Percentiles rank a stretch among this genome's conserved stretches.
phyloP scores from a whole-genome alignment of 2,797 vertebrate species.

The Antennarius maculatus region DNA sequence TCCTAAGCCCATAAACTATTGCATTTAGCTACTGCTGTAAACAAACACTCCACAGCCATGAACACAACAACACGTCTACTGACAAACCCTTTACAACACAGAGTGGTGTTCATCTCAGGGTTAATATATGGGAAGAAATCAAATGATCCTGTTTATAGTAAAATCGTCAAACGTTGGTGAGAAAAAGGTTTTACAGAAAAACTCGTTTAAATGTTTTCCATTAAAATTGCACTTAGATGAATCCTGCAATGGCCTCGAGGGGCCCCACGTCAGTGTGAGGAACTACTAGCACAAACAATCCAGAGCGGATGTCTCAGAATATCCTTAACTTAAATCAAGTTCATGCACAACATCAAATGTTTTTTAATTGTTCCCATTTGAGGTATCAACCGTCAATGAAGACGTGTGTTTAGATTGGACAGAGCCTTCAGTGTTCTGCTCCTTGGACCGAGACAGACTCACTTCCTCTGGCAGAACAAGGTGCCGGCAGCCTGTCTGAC shows the following conservation, averaged over 20 bases:
- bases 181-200: not conserved
- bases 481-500: constrained; percentile 81
- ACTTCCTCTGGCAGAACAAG: constrained; percentile 71
- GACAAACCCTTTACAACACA: not conserved
- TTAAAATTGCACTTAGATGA: constrained; percentile 1
- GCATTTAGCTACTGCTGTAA: too few relatives aligned
- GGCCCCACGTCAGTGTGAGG: not conserved
- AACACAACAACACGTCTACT: too few relatives aligned
- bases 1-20: too few relatives aligned
- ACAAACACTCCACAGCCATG: too few relatives aligned
- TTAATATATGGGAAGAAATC: too few relatives aligned
- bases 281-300: not conserved
- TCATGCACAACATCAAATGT: constrained; percentile 24
- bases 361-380: constrained; percentile 35
- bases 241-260: not conserved
- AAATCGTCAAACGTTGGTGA: not conserved
- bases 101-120: not conserved
- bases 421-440: constrained; percentile 24
- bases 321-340: constrained; percentile 8
- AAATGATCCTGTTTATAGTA: not conserved
- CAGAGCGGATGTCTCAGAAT: not conserved
- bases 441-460: constrained; percentile 56
- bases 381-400: not conserved
- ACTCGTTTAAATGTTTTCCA: not conserved
- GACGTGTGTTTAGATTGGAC: constrained; percentile 31